Evolutionary conservation across 1,140 invertebrate species (phyloP).

Genomic region (Neodiprion lecontei): DNA sequence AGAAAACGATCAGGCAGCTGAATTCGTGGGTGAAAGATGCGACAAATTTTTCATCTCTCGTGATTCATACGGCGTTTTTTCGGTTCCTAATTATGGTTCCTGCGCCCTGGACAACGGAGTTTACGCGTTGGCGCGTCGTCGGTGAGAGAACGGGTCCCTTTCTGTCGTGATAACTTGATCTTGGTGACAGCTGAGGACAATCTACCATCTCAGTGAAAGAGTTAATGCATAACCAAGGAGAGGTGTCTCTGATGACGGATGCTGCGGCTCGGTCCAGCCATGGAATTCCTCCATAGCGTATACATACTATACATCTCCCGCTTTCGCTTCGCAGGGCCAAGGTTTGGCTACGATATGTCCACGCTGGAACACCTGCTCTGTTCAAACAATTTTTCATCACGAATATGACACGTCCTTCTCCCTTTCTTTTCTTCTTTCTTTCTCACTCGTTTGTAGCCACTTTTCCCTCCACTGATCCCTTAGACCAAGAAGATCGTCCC

Average conservation of each 20-base stretch:
- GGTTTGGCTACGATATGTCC: conserved; percentile 19
- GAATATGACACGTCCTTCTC: conserved; percentile 25
- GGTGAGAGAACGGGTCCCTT: too few species aligned
- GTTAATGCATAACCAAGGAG: background rate
- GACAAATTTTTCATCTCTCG: too few species aligned
- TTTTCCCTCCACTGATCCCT: too few species aligned
- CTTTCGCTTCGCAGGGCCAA: background rate
- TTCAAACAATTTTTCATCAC: conserved; percentile 45
- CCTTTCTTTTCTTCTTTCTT: background rate
- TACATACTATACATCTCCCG: conserved; percentile 19
- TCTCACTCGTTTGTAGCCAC: too few species aligned
- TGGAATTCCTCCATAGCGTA: background rate
- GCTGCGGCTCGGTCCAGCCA: conserved; percentile 13
- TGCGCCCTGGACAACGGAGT: too few species aligned
- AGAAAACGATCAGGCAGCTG: too few species aligned
- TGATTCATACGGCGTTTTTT: too few species aligned
- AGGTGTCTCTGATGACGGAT: conserved; percentile 34
- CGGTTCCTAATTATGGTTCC: too few species aligned
- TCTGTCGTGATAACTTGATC: conserved; percentile 8
- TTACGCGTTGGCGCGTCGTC: too few species aligned
- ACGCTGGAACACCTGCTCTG: conserved; percentile 38
- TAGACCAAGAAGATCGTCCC: too few species aligned
- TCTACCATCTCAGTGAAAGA: conserved; percentile 8
- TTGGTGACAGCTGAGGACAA: conserved; percentile 7
- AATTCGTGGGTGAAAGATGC: too few species aligned